Evolutionary conservation across 2,113 vertebrate genomes (phyloP).

Genomic region (Ammospiza caudacuta): DNA sequence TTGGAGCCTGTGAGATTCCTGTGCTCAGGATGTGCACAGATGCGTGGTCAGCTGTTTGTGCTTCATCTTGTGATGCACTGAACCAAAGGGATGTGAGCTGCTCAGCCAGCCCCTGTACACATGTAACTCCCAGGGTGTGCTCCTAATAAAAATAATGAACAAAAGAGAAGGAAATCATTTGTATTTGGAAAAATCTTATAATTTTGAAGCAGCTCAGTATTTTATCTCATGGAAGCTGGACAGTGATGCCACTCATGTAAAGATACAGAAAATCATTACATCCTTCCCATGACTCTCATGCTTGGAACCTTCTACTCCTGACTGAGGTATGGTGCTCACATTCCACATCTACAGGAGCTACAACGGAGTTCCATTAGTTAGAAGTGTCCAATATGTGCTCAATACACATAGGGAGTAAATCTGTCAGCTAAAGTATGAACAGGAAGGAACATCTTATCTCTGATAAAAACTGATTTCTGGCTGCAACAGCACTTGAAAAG

Average conservation of each 20-base stretch:
- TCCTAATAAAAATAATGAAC: neutral
- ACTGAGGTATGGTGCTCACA: neutral
- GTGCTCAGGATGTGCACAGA: neutral
- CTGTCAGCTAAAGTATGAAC: neutral
- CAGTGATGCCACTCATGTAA: neutral
- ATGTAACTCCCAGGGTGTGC: neutral
- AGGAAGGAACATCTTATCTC: neutral
- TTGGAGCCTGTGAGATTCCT: neutral
- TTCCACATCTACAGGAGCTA: neutral
- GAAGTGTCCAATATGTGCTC: neutral
- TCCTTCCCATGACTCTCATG: neutral
- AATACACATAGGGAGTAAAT: neutral
- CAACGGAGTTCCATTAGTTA: neutral
- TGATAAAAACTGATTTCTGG: neutral
- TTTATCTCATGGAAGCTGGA: neutral
- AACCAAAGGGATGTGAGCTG: neutral
- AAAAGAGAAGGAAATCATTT: neutral
- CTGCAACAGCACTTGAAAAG: neutral
- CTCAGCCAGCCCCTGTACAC: neutral
- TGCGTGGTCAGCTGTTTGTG: neutral
- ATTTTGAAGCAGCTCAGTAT: neutral
- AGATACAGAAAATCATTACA: neutral
- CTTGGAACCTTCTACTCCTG: neutral
- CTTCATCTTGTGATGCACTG: neutral
- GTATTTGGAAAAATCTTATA: neutral